Conservation (phyloP, 2,888 invertebrate genomes). For the Eudasyphora cyanicolor region DNA sequence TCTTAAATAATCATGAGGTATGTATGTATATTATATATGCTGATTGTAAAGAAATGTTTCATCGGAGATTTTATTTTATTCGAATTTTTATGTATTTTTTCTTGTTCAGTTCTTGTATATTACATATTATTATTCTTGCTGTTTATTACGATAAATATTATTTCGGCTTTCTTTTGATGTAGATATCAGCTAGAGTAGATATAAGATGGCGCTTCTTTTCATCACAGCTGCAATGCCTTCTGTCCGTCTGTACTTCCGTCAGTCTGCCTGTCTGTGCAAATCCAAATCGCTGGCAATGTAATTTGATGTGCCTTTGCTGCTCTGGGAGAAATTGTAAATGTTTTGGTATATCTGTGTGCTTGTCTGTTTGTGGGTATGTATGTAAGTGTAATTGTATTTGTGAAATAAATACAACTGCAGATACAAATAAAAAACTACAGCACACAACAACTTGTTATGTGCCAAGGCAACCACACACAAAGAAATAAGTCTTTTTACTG, state of each 20-base stretch:
- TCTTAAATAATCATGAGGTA: too few species aligned
- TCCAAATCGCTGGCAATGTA: neutral
- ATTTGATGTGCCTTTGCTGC: neutral
- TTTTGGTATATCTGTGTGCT: neutral
- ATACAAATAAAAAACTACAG: neutral
- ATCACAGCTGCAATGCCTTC: neutral
- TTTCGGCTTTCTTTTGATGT: conserved; percentile 32
- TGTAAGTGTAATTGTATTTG: conserved; percentile 15
- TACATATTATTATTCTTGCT: too few species aligned
- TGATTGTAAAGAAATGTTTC: too few species aligned
- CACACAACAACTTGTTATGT: neutral
- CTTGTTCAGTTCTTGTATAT: neutral
- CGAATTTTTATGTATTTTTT: neutral
- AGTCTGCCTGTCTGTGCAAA: neutral
- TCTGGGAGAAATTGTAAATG: conserved; percentile 13
- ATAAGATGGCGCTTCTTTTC: too few species aligned
- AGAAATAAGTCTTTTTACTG: too few species aligned
- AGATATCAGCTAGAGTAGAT: too few species aligned
- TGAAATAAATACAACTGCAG: neutral
- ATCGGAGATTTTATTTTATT: conserved; percentile 44
- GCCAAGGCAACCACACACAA: neutral
- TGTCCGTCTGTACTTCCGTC: neutral
- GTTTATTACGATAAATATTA: conserved; percentile 31
- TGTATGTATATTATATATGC: too few species aligned
- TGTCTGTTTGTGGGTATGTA: neutral